A percentile compares a stretch with the other conserved stretches of the same genome.
phyloP scores from a whole-genome alignment of 2,888 invertebrate genomes.

The Hypercompe scribonia region DNA sequence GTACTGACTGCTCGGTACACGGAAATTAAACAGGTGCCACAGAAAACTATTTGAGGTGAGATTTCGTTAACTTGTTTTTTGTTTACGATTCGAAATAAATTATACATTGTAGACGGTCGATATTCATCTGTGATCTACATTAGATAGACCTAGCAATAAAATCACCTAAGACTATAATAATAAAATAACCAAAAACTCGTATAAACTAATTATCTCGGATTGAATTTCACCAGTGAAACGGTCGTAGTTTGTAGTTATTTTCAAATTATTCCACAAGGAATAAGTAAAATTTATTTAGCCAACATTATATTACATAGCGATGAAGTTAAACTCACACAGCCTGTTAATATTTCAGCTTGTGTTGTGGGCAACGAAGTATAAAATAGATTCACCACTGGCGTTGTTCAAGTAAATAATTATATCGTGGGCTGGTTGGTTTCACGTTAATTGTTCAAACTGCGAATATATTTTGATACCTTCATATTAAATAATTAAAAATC shows the following conservation, averaged over 20 bases:
- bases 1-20: conserved; percentile 41
- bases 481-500: conserved; percentile 3
- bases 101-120: conserved; percentile 29
- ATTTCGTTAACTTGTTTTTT: conserved; percentile 37
- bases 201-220: neutral
- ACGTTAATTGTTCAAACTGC: conserved; percentile 10
- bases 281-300: conserved; percentile 24
- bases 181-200: conserved; percentile 17
- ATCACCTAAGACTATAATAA: neutral
- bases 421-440: neutral
- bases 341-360: conserved; percentile 16
- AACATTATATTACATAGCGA: conserved; percentile 21
- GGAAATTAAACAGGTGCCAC: conserved; percentile 42
- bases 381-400: conserved; percentile 1
- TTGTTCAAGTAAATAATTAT: conserved; percentile 12
- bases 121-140: conserved; percentile 27
- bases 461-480: conserved; percentile 5
- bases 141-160: conserved; percentile 14
- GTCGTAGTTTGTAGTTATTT: neutral
- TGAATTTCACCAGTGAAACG: conserved; percentile 10
- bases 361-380: conserved; percentile 15
- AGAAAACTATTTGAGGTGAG: conserved; percentile 34
- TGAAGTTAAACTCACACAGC: conserved; percentile 20
- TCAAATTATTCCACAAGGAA: conserved; percentile 13
- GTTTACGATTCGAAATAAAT: conserved; percentile 47